Conservation (phyloP, 2,888 invertebrate species). For the Pteria penguin region DNA sequence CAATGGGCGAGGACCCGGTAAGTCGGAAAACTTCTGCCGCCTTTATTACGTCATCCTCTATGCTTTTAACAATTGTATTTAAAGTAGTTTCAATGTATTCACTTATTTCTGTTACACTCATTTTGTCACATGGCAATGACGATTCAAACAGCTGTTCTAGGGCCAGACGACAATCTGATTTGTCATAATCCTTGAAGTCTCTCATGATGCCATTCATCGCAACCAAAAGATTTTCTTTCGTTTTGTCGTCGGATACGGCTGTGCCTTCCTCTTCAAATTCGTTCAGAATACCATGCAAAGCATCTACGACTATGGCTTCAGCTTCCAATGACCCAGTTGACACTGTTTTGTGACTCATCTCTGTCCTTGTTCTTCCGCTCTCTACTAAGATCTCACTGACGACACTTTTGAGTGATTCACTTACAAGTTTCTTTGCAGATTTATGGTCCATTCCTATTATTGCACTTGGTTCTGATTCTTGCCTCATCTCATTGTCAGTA, state of each 20-base stretch:
- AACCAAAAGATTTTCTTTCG: constrained; percentile 20
- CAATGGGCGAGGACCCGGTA: background rate
- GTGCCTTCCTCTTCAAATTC: constrained; percentile 9
- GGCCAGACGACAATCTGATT: background rate
- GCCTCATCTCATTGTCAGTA: background rate
- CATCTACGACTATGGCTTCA: constrained; percentile 31
- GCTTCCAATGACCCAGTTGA: constrained; percentile 40
- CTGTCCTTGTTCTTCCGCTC: background rate
- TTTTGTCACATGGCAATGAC: background rate
- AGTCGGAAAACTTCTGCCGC: constrained; percentile 6
- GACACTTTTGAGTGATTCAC: constrained; percentile 16
- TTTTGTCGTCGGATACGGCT: background rate
- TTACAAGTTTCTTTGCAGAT: constrained; percentile 18
- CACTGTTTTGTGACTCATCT: background rate
- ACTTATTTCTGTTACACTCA: background rate
- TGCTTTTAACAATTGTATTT: constrained; percentile 27
- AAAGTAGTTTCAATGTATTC: constrained; percentile 27
- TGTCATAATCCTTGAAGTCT: constrained; percentile 6
- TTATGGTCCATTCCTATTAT: constrained; percentile 1
- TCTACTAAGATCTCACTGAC: constrained; percentile 14
- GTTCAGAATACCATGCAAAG: constrained; percentile 25
- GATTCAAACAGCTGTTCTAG: constrained; percentile 20
- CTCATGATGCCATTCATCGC: constrained; percentile 20
- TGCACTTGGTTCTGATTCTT: background rate
- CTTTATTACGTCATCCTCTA: constrained; percentile 21